A percentile compares a stretch with the other conserved stretches of the same genome.
phyloP scores from a whole-genome alignment of 2,797 vertebrate species.

The Ataeniobius toweri region DNA sequence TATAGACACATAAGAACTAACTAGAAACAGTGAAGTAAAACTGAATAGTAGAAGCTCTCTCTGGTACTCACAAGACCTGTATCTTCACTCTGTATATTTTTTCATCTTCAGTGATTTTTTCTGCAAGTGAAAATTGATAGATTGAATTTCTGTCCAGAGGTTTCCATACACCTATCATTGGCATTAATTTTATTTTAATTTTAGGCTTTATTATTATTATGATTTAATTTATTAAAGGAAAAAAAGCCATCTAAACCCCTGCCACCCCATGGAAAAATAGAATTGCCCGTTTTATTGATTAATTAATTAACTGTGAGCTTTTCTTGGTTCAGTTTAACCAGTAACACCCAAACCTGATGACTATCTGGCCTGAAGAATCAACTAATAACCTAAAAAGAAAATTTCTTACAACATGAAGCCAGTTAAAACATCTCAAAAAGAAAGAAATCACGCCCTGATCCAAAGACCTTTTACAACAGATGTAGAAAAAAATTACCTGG shows the following conservation, averaged over 20 bases:
- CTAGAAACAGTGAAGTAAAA: background rate
- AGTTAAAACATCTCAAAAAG: background rate
- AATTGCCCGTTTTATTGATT: too few relatives aligned
- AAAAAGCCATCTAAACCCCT: too few relatives aligned
- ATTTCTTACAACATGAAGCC: too few relatives aligned
- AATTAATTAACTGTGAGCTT: too few relatives aligned
- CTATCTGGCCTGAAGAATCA: background rate
- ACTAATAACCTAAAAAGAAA: too few relatives aligned
- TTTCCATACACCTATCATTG: background rate
- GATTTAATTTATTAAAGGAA: too few relatives aligned
- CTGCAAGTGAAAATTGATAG: conserved; percentile 21
- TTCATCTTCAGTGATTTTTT: background rate
- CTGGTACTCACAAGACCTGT: conserved; percentile 61
- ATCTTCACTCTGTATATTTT: conserved; percentile 52
- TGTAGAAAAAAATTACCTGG: conserved; percentile 30
- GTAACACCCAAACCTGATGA: background rate
- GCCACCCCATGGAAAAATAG: too few relatives aligned
- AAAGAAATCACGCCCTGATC: too few relatives aligned
- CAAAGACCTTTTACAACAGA: too few relatives aligned
- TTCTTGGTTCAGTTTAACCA: too few relatives aligned
- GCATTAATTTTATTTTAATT: background rate
- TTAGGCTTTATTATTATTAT: background rate
- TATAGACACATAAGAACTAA: background rate
- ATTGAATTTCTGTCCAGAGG: background rate
- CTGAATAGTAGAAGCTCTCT: background rate